phyloP scores from a whole-genome alignment of 2,888 invertebrate species.

The Abscondita cerata region DNA sequence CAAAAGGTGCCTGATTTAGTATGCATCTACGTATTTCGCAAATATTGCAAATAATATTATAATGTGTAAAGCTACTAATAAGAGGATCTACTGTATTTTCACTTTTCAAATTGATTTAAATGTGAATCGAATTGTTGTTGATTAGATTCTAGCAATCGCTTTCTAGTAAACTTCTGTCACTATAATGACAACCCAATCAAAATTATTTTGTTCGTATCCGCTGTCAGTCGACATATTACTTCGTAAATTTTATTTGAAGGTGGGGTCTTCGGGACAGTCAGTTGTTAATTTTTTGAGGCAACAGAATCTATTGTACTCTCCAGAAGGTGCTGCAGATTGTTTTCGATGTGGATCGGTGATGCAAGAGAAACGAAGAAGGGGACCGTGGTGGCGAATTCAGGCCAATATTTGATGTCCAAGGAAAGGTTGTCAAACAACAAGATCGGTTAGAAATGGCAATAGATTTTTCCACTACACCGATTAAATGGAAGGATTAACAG shows the following conservation, averaged over 20 bases:
- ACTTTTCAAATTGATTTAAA: no score
- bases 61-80: no score
- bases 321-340: neutral
- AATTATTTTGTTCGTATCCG: neutral
- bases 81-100: no score
- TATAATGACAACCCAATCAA: neutral
- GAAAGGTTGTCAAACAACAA: neutral
- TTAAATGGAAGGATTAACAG: neutral
- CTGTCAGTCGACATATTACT: neutral
- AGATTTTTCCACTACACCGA: neutral
- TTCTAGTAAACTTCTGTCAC: neutral
- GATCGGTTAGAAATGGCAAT: neutral
- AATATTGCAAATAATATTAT: no score
- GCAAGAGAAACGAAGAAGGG: neutral
- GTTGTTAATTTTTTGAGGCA: neutral
- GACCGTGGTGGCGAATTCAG: neutral
- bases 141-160: neutral
- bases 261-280: neutral
- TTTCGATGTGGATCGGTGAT: neutral
- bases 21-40: no score
- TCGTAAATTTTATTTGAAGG: neutral
- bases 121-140: neutral
- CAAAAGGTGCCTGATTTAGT: no score
- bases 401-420: neutral
- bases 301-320: neutral